Evolutionary conservation across 2,888 invertebrate genomes (phyloP).

Genomic region (Ellobium chinense): DNA sequence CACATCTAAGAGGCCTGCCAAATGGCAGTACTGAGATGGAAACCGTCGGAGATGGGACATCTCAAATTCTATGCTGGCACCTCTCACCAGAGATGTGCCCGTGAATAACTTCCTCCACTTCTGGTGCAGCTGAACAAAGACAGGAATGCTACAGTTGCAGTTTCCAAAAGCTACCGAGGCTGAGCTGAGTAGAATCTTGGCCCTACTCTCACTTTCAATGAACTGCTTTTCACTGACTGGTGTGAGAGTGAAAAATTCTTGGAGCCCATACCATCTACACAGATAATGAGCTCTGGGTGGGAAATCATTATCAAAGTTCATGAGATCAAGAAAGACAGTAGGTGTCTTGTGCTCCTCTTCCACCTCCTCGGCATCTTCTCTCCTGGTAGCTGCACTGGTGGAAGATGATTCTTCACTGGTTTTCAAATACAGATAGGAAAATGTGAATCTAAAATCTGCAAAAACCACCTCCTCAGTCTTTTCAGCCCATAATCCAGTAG

Average conservation of each 20-base stretch:
- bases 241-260: constrained; percentile 89
- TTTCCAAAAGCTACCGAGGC: constrained; percentile 90
- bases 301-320: constrained; percentile 83
- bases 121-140: constrained; percentile 92
- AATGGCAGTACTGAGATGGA: constrained; percentile 89
- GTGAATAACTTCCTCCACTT: constrained; percentile 86
- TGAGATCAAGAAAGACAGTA: constrained; percentile 71
- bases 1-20: constrained; percentile 88
- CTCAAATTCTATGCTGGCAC: constrained; percentile 90
- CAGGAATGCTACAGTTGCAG: constrained; percentile 88
- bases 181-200: constrained; percentile 90
- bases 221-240: constrained; percentile 82
- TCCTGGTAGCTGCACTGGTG: constrained; percentile 48
- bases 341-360: constrained; percentile 65
- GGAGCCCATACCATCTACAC: constrained; percentile 85
- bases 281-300: constrained; percentile 80
- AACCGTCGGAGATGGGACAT: constrained; percentile 91
- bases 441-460: constrained; percentile 75
- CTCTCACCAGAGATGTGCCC: constrained; percentile 87
- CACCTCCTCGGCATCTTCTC: constrained; percentile 52
- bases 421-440: constrained; percentile 69
- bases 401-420: constrained; percentile 26
- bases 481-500: constrained; percentile 76
- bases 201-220: constrained; percentile 81
- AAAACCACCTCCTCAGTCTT: constrained; percentile 75